Percentiles rank a stretch among this genome's conserved stretches.
These are phyloP conservation scores for Macrobrachium nipponense DNA, from an alignment of 1,140 invertebrate species.

Conservation along the genomic window DNA sequence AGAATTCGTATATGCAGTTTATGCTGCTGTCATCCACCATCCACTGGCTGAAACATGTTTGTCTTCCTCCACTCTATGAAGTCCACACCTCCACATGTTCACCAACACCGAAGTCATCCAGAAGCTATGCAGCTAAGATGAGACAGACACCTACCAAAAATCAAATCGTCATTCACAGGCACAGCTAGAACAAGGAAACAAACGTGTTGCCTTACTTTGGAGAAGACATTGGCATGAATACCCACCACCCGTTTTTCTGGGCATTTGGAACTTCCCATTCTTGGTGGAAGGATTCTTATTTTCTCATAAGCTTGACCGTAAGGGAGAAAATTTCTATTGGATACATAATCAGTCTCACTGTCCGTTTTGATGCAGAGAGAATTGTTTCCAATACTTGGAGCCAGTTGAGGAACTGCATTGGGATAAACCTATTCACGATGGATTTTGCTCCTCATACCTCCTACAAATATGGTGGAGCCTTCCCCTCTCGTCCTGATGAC, in stretches of 20 bases:
- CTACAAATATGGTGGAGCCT: conserved; percentile 38
- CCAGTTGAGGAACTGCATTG: conserved; percentile 32
- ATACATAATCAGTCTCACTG: conserved; percentile 37
- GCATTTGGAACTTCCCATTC: too few species aligned
- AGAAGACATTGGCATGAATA: too few species aligned
- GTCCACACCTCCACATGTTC: conserved; percentile 42
- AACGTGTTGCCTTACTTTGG: too few species aligned
- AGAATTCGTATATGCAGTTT: conserved; percentile 8
- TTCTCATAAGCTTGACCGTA: conserved; percentile 22
- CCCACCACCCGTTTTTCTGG: too few species aligned
- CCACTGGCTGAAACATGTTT: not conserved
- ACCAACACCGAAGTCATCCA: too few species aligned
- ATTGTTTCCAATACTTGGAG: conserved; percentile 33
- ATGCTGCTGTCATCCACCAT: conserved; percentile 29
- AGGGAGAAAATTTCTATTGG: conserved; percentile 41
- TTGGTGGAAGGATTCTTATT: not conserved
- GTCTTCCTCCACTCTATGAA: conserved; percentile 37
- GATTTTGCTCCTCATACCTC: conserved; percentile 10
- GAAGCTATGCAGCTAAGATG: too few species aligned
- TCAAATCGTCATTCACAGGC: too few species aligned
- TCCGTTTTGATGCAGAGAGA: conserved; percentile 37
- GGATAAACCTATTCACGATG: conserved; percentile 4
- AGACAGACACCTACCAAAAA: too few species aligned
- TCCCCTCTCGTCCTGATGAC: conserved; percentile 37
- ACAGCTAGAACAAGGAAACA: too few species aligned